Conservation (phyloP, 2,797 vertebrate genomes). For the Pipistrellus pipistrellus region DNA sequence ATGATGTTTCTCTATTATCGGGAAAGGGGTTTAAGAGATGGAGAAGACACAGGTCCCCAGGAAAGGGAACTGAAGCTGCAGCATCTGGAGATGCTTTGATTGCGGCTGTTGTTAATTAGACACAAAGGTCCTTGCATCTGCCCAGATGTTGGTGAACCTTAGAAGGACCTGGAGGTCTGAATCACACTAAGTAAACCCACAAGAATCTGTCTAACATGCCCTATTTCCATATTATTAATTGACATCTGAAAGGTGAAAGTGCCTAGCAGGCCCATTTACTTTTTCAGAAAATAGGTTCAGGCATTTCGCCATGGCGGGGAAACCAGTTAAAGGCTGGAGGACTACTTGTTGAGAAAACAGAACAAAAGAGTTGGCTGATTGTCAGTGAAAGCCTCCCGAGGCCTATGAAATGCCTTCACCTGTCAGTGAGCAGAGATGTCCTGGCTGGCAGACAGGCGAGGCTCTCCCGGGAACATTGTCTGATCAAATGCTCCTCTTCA, state of each 20-base stretch:
- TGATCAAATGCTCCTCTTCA: not conserved
- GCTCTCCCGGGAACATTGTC: not conserved
- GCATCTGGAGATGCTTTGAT: not conserved
- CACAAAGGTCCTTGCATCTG: not conserved
- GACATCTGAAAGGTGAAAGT: not conserved
- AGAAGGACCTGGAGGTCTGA: not conserved
- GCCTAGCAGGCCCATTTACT: not conserved
- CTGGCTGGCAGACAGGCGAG: too few relatives aligned
- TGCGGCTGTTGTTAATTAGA: not conserved
- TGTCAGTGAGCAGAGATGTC: not conserved
- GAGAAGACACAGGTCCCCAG: not conserved
- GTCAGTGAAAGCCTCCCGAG: not conserved
- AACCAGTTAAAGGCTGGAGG: not conserved
- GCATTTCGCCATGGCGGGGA: not conserved
- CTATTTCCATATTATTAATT: conserved; percentile 22
- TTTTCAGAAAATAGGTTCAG: not conserved
- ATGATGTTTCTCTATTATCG: not conserved
- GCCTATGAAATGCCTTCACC: not conserved
- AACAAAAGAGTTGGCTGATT: not conserved
- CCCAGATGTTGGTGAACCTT: not conserved
- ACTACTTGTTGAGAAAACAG: not conserved
- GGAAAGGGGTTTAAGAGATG: not conserved
- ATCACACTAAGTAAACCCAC: not conserved
- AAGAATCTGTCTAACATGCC: not conserved
- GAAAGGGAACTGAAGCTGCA: not conserved